phyloP scores from a whole-genome alignment of 2,888 invertebrate species.

The Spisula solida region DNA sequence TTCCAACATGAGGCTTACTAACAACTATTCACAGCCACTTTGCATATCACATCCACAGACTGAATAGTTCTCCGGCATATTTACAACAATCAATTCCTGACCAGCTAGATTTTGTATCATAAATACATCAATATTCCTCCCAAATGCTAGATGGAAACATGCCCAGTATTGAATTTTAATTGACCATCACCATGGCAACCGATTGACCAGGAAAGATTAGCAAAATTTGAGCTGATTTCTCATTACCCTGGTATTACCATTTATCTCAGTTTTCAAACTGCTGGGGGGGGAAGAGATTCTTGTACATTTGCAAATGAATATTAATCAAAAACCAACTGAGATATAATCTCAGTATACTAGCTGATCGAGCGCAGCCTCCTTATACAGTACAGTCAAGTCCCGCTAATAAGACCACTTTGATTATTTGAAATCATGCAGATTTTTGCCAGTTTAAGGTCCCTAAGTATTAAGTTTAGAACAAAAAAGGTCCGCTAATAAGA shows the following conservation, averaged over 20 bases:
- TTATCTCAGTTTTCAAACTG: constrained; percentile 47
- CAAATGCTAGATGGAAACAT: constrained; percentile 58
- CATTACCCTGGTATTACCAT: constrained; percentile 65
- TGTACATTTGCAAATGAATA: constrained; percentile 11
- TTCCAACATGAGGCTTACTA: not conserved
- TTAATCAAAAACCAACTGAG: constrained; percentile 12
- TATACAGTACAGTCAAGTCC: no score
- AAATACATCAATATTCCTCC: constrained; percentile 64
- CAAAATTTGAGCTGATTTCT: constrained; percentile 68
- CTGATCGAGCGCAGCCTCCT: no score
- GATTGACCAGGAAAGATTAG: constrained; percentile 71
- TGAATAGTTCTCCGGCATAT: constrained; percentile 40
- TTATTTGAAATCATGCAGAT: no score
- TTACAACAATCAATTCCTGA: constrained; percentile 64
- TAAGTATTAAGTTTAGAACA: no score
- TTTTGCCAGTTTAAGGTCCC: no score
- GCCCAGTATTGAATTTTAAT: constrained; percentile 74
- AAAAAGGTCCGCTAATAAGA: no score
- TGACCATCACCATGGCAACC: constrained; percentile 73
- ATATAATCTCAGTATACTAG: not conserved
- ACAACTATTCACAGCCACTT: not conserved
- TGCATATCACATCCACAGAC: constrained; percentile 12
- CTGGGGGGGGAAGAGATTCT: not conserved
- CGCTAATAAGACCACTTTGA: no score
- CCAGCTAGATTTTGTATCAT: constrained; percentile 59